A percentile compares a stretch with the other conserved stretches of the same genome.
phyloP scores from a whole-genome alignment of 2,888 invertebrate species.

The Steinernema hermaphroditum region DNA sequence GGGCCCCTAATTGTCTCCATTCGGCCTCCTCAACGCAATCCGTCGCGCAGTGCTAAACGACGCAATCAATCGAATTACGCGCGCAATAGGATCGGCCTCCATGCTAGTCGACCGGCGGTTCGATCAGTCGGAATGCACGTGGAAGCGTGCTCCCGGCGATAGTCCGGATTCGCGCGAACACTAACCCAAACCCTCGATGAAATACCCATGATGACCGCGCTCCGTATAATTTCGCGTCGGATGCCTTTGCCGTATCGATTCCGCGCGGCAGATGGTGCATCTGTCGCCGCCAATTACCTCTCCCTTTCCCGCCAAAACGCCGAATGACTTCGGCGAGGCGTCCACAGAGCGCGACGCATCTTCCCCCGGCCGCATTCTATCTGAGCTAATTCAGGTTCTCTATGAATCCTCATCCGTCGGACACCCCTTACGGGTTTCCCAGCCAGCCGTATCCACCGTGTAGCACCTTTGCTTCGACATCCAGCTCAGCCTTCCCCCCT shows the following conservation, averaged over 20 bases:
- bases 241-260: background rate
- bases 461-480: no score
- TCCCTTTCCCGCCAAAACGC: slow-evolving; percentile 18
- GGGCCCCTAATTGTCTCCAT: slow-evolving; percentile 16
- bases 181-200: no score
- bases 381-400: background rate
- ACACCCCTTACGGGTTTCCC: no score
- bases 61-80: slow-evolving; percentile 28
- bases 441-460: no score
- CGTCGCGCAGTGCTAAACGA: slow-evolving; percentile 21
- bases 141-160: no score
- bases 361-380: background rate
- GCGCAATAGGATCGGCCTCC: background rate
- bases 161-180: no score
- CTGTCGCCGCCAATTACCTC: slow-evolving; percentile 15
- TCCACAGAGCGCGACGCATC: no score
- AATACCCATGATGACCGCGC: no score
- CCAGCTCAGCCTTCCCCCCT: no score
- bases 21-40: slow-evolving; percentile 3
- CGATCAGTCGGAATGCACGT: no score
- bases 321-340: background rate
- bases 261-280: slow-evolving; percentile 14
- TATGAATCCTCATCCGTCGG: background rate
- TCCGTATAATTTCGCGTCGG: no score
- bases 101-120: background rate